These are phyloP conservation scores for Hanleya hanleyi DNA, from an alignment of 2,888 invertebrate genomes.

Conservation along the genomic window DNA sequence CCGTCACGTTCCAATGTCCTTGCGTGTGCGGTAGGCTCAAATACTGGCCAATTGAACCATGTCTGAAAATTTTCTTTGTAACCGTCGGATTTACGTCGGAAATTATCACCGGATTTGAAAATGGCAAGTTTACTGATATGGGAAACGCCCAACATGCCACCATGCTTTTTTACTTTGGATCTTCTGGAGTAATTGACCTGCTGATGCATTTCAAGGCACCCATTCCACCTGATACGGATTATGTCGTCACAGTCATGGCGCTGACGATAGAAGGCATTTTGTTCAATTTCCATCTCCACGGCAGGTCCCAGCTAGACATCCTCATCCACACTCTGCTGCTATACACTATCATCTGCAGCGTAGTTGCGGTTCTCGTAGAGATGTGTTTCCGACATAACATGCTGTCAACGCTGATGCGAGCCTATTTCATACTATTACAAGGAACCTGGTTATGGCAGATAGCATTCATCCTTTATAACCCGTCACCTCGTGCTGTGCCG, in stretches of 20 bases:
- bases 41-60: slow-evolving; percentile 55
- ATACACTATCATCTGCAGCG: slow-evolving; percentile 69
- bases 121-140: slow-evolving; percentile 67
- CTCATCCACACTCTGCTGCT: slow-evolving; percentile 75
- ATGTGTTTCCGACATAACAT: slow-evolving; percentile 69
- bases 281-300: slow-evolving; percentile 75
- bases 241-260: slow-evolving; percentile 71
- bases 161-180: slow-evolving; percentile 76
- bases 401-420: slow-evolving; percentile 69
- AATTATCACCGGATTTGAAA: slow-evolving; percentile 69
- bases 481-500: slow-evolving; percentile 53
- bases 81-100: slow-evolving; percentile 69
- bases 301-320: slow-evolving; percentile 68
- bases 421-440: slow-evolving; percentile 74
- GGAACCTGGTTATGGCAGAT: slow-evolving; percentile 77
- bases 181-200: slow-evolving; percentile 73
- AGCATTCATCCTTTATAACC: slow-evolving; percentile 76
- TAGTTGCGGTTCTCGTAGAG: slow-evolving; percentile 70
- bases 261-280: slow-evolving; percentile 74
- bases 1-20: too few relatives aligned
- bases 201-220: slow-evolving; percentile 64
- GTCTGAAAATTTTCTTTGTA: slow-evolving; percentile 56
- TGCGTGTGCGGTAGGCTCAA: slow-evolving; percentile 50
- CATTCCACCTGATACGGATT: slow-evolving; percentile 73
- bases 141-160: slow-evolving; percentile 76